Base-by-base conservation (phyloP, 1,140 invertebrate genomes). In the Phenacoccus solenopsis region DNA sequence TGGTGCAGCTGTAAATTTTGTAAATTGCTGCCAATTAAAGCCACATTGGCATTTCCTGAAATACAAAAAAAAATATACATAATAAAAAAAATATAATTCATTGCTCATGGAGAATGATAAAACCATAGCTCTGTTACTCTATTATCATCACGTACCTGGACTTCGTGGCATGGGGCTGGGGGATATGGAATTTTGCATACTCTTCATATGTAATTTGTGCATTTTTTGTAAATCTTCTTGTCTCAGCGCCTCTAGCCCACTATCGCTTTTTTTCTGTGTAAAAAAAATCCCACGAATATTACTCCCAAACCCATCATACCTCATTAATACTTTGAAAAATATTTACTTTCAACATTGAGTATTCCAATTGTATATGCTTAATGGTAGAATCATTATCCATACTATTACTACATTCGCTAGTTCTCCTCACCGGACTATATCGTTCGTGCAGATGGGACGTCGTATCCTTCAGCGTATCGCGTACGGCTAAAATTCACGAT, bases 391-490 rank as follows among this genome's bases (percentile, higher is more conserved):
- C 30, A 61, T 67, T 61, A 61, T 69, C 68, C 28, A 71, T 72
- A 70, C 70, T 72, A 70, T 68, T 73, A 75, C 57, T 30, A 22
- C 74, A 89, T 80, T 94, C 94, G 72, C 90, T 93, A 28, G 93
- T 93, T 73, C 94, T 82, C 56, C 94, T 83, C 13, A 95, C 93
- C 0, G 92, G 93, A 71, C 90, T 94, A 78, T 93, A 96, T 69
- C 93, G 83, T 79, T 94, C 91, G 35, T 83, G 83, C 61, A 80
- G 79, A 78, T 85, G 74, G n/a, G 70, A 72, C 21, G 72, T 80
- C 1, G 79, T 73, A 68, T 85, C 84, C 76, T 84, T 84, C 75
- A 82, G 82, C 68, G 80, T 80, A 71, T 85, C 84, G 38, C 75
- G 72, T 9, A 72, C 75, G 68, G 68, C 59, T 49, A 16, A 49